phyloP scores from a whole-genome alignment of 2,113 vertebrate species.

The Lophochroa leadbeateri region DNA sequence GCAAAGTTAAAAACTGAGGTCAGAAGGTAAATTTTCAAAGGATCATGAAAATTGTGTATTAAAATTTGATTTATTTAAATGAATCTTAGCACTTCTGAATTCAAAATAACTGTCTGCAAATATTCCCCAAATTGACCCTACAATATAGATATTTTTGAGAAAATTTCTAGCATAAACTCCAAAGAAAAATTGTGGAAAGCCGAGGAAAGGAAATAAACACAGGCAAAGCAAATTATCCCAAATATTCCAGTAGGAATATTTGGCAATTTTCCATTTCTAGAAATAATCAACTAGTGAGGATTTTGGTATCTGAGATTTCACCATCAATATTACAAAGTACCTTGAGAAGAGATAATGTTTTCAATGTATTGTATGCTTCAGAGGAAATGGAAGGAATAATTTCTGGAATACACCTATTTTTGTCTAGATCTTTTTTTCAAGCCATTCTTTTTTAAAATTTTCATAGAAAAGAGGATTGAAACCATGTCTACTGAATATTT shows the following conservation, averaged over 20 bases:
- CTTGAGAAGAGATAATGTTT: background rate
- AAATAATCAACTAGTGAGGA: background rate
- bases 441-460: background rate
- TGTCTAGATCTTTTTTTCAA: background rate
- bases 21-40: conserved; percentile 7
- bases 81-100: background rate
- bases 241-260: background rate
- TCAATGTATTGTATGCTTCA: background rate
- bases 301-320: background rate
- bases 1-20: conserved; percentile 4
- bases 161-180: background rate
- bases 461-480: background rate
- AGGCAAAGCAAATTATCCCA: background rate
- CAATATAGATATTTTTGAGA: background rate
- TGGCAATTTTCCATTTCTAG: background rate
- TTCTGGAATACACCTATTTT: background rate
- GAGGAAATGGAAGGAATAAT: background rate
- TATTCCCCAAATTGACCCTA: background rate
- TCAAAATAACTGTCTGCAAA: background rate
- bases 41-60: background rate
- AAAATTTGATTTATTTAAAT: background rate
- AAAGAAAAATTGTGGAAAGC: background rate
- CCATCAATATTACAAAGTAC: background rate
- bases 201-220: background rate
- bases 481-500: background rate